Base-by-base conservation (phyloP, 2,888 invertebrate species). In the Cheiracanthium punctorium region DNA sequence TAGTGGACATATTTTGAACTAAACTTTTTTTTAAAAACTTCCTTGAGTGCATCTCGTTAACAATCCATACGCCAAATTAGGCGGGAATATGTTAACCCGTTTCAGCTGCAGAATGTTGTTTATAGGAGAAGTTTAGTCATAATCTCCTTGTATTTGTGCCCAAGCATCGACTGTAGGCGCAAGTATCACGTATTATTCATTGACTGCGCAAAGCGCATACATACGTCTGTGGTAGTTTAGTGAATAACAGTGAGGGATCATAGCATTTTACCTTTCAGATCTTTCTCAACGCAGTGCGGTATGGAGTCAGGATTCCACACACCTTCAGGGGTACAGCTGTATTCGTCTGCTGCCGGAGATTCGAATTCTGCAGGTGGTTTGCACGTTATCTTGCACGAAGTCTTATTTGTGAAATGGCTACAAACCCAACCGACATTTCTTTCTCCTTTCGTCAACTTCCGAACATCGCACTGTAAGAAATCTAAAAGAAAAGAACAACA, bases 381-480 rank as follows among this genome's bases (percentile, higher is more conserved):
- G 58, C 86, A 86, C 8, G 64, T 75, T 7, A 86, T 71, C n/a
- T 37, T 58, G 65, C 86, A 86, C 5, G 0, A 14, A 14, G 80
- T 86, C 41, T 43, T 75, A n/a, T 86, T 86, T 33, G 71, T 82
- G 0, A 41, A 58, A 43, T 82, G 82, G 0, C 67, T 74, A 74
- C 82, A 87, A n/a, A 82, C 79, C 82, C 81, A 87, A 1, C 73
- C 30, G 29, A 79, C 75, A 52, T 70, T 67, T 7, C 1, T 24
- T 4, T 65, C 52, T 0, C 69, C 58, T n/a, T 58, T 58, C 33
- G 79, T 69, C 52, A 84, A 14, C 58, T 74, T 70, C 1, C 81
- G 69, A n/a, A 80, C 32, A 29, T 81, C 87, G 24, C 87, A 82
- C 12, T 82, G 75, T 48, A 82, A 29, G 52, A 82, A 82, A 41